phyloP scores from a whole-genome alignment of 1,140 invertebrate species.

The Tetranychus urticae region DNA sequence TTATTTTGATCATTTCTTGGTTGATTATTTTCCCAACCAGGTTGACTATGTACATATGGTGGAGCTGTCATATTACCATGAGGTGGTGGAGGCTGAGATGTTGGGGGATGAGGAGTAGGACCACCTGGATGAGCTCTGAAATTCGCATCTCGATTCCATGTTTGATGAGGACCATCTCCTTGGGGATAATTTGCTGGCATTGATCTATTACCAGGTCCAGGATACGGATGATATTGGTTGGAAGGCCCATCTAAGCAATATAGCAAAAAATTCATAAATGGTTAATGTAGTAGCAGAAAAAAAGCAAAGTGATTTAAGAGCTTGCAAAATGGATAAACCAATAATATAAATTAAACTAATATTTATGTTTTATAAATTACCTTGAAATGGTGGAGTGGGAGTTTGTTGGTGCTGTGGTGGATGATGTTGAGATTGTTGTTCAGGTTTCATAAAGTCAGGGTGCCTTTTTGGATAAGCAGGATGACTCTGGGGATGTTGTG shows the following conservation, averaged over 20 bases:
- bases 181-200: background rate
- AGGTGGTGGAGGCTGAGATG: background rate
- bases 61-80: background rate
- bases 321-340: no score
- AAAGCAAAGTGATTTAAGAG: no score
- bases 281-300: no score
- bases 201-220: background rate
- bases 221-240: background rate
- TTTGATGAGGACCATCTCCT: background rate
- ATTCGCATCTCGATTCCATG: background rate
- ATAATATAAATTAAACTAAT: no score
- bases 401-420: constrained; percentile 10
- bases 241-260: background rate
- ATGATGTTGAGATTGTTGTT: constrained; percentile 6
- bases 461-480: constrained; percentile 12
- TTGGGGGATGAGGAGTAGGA: constrained; percentile 11
- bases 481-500: background rate
- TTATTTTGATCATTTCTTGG: background rate
- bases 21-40: no score
- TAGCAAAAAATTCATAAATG: no score
- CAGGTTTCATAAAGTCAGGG: constrained; percentile 16
- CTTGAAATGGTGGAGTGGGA: background rate
- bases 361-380: background rate
- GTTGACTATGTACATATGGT: background rate
- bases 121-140: background rate